phyloP scores from a whole-genome alignment of 2,797 vertebrate genomes.

The Pantherophis alleghaniensis region DNA sequence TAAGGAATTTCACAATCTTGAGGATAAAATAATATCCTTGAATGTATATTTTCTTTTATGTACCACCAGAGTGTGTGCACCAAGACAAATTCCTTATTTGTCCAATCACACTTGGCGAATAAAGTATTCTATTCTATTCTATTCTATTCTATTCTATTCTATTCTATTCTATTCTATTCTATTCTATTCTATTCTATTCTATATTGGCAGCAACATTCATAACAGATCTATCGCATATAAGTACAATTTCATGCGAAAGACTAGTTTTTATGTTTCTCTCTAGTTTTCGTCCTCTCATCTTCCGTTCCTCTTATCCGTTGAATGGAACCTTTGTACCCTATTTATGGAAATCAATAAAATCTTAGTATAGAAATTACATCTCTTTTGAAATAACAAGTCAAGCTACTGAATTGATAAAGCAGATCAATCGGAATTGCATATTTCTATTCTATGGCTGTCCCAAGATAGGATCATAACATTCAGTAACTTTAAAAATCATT shows the following conservation, averaged over 20 bases:
- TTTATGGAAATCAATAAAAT: background rate
- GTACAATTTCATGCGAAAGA: background rate
- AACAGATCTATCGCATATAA: background rate
- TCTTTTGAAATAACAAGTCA: conserved; percentile 7
- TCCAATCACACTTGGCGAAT: too few species aligned
- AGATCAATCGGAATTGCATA: conserved; percentile 1
- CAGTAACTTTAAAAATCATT: conserved; percentile 3
- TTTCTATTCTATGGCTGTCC: conserved; percentile 1
- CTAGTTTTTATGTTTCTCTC: background rate
- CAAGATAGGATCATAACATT: conserved; percentile 15
- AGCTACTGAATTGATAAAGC: conserved; percentile 17
- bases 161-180: too few species aligned
- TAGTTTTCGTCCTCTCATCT: too few species aligned
- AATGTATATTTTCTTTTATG: too few species aligned
- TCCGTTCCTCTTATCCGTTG: background rate
- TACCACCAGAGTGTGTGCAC: too few species aligned
- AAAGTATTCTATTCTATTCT: too few species aligned
- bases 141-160: too few species aligned
- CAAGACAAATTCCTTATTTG: too few species aligned
- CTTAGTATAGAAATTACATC: background rate
- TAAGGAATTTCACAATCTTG: background rate
- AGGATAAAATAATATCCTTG: background rate
- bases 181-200: too few species aligned
- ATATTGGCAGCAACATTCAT: background rate
- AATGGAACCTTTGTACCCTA: background rate